Conservation (phyloP, 2,888 invertebrate genomes). For the Lissocephala sabroskyi region DNA sequence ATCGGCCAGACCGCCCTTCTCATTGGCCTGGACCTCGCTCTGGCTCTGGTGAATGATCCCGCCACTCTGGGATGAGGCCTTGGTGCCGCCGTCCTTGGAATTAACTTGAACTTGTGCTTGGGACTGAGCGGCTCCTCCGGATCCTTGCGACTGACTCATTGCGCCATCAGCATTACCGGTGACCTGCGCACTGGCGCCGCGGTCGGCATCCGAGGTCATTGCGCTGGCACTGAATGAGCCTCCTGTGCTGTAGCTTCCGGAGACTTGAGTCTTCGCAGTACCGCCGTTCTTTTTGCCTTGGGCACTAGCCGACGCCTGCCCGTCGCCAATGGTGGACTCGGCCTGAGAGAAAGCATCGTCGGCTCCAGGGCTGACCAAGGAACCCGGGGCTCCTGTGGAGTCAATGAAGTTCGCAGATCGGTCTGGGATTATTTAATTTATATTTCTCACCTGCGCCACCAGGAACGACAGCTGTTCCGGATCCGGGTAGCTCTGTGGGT, state of each 20-base stretch:
- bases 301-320: slow-evolving; percentile 83
- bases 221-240: slow-evolving; percentile 89
- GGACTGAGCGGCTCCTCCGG: slow-evolving; percentile 82
- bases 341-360: slow-evolving; percentile 85
- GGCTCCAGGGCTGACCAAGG: slow-evolving; percentile 40
- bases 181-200: slow-evolving; percentile 78
- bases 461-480: slow-evolving; percentile 13
- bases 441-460: slow-evolving; percentile 15
- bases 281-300: slow-evolving; percentile 84
- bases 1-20: slow-evolving; percentile 88
- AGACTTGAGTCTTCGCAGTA: slow-evolving; percentile 86
- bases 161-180: slow-evolving; percentile 83
- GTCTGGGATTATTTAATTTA: neutral
- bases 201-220: slow-evolving; percentile 82
- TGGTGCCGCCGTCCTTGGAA: slow-evolving; percentile 83
- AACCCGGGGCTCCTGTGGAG: slow-evolving; percentile 24
- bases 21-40: slow-evolving; percentile 80
- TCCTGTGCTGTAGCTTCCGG: slow-evolving; percentile 83
- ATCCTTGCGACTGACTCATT: slow-evolving; percentile 82
- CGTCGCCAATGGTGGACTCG: slow-evolving; percentile 75
- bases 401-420: neutral
- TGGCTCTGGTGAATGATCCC: slow-evolving; percentile 82
- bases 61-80: slow-evolving; percentile 83
- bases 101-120: slow-evolving; percentile 85
- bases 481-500: slow-evolving; percentile 10